These are phyloP conservation scores for Meriones psammophilus DNA, from an alignment of 2,797 vertebrate species.

Conservation along the genomic window DNA sequence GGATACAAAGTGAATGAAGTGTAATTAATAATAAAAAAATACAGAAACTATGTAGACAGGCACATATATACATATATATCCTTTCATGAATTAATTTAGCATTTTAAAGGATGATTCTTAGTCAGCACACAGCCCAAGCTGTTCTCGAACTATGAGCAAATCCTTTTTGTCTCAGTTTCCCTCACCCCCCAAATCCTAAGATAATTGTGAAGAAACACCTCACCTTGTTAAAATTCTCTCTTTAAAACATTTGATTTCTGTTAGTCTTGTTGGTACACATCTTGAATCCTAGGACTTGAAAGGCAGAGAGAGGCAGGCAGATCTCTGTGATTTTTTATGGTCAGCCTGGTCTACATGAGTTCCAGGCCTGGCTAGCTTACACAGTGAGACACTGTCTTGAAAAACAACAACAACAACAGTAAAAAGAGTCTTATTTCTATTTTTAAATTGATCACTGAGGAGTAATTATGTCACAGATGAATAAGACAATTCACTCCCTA, in stretches of 20 bases:
- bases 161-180: not conserved
- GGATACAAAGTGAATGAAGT: too few species aligned
- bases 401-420: not conserved
- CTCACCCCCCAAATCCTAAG: not conserved
- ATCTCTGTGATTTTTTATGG: not conserved
- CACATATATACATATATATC: not conserved
- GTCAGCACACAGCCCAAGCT: not conserved
- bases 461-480: conserved; percentile 37
- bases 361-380: not conserved
- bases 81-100: not conserved
- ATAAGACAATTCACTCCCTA: not conserved
- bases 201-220: not conserved
- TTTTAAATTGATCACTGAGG: conserved; percentile 36
- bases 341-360: too few species aligned
- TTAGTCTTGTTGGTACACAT: not conserved
- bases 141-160: not conserved
- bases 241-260: not conserved
- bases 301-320: not conserved
- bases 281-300: not conserved
- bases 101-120: not conserved
- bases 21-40: too few species aligned
- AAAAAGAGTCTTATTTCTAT: not conserved
- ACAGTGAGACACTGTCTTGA: not conserved
- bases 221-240: not conserved
- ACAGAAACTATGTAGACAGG: not conserved